Conservation (phyloP, 2,113 vertebrate species). For the Riparia riparia region DNA sequence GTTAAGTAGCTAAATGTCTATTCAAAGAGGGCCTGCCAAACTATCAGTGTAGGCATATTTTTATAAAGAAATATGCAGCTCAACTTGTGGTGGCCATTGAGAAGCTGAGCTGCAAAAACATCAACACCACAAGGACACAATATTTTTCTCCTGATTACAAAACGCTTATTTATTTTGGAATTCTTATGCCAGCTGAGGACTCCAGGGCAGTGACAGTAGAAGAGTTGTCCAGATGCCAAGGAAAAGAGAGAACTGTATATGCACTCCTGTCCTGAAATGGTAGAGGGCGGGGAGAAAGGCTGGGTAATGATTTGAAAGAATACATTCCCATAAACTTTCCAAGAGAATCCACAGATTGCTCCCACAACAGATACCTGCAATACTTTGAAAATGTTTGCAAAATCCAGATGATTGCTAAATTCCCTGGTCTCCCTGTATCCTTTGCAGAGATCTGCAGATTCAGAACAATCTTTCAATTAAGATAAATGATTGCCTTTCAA, state of each 20-base stretch:
- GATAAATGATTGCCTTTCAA: background rate
- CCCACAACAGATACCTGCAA: background rate
- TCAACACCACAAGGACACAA: conserved; percentile 80
- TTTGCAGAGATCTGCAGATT: background rate
- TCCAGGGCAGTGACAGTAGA: conserved; percentile 79
- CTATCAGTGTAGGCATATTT: conserved; percentile 67
- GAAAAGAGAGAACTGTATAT: conserved; percentile 79
- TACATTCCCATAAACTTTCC: conserved; percentile 39
- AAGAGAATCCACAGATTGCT: background rate
- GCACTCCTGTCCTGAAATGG: conserved; percentile 71
- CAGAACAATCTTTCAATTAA: background rate
- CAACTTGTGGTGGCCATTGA: conserved; percentile 66
- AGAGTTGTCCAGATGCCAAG: conserved; percentile 78
- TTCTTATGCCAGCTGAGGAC: conserved; percentile 78
- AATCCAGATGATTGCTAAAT: background rate
- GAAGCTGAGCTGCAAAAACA: conserved; percentile 78
- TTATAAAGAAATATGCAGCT: conserved; percentile 76
- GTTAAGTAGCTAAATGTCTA: conserved; percentile 64
- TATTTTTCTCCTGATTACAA: conserved; percentile 82
- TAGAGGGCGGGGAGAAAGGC: conserved; percentile 62
- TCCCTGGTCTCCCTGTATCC: background rate
- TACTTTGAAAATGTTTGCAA: background rate
- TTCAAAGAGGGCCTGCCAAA: conserved; percentile 67
- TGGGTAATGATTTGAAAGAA: conserved; percentile 47
- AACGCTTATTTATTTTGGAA: conserved; percentile 81